Percentiles rank a stretch among this genome's conserved stretches.
Conservation (phyloP, 2,113 vertebrate species). For the Sardina pilchardus region DNA sequence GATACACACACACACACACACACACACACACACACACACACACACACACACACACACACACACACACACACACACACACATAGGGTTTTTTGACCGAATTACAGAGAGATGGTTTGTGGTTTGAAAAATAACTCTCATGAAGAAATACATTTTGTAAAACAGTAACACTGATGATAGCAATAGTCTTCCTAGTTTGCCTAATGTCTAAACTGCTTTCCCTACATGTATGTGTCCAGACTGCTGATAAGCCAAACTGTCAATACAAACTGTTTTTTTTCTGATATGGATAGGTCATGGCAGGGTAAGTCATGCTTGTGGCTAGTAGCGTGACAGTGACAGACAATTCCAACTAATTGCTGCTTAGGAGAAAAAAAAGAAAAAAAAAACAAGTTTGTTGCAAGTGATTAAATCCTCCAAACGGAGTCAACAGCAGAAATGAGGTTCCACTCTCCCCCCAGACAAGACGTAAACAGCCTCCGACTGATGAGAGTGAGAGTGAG, state of each 20-base stretch:
- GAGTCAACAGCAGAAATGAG: not conserved
- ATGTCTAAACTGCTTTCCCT: not conserved
- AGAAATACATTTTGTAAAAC: not conserved
- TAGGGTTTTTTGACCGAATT: not conserved
- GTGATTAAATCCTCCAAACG: not conserved
- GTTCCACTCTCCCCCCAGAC: not conserved
- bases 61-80: not conserved
- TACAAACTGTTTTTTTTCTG: not conserved
- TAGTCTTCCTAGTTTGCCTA: too few relatives aligned
- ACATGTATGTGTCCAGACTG: not conserved
- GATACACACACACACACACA: not conserved
- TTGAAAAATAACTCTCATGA: too few relatives aligned
- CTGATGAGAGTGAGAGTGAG: not conserved
- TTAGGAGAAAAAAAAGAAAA: not conserved
- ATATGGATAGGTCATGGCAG: not conserved
- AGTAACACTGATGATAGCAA: not conserved
- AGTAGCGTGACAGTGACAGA: not conserved
- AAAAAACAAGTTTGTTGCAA: not conserved
- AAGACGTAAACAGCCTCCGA: not conserved
- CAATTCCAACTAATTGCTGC: not conserved
- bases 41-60: conserved; percentile 14
- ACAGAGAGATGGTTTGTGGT: not conserved
- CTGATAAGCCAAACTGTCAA: not conserved
- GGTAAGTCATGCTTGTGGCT: not conserved
- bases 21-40: too few relatives aligned